These are phyloP conservation scores for Palythoa heliodiscus DNA, from an alignment of 92 coral and sea anemone genomes.

Conservation along the genomic window DNA sequence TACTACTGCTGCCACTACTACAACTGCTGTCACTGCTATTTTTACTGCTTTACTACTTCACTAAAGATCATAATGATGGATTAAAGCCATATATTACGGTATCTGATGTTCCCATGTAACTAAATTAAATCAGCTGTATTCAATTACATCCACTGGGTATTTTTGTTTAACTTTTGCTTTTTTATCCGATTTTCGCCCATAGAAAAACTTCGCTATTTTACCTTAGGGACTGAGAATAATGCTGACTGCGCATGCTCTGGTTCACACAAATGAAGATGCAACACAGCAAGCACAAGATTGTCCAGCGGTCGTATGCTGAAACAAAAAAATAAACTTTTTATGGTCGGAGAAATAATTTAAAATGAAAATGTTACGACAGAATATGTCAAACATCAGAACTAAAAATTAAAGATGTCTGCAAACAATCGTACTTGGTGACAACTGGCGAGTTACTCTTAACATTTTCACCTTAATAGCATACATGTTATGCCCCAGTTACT, in stretches of 20 bases:
- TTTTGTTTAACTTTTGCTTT: neutral
- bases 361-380: neutral
- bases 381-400: neutral
- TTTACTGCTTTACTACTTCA: neutral
- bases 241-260: constrained; percentile 83
- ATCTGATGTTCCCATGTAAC: too few species aligned
- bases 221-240: constrained; percentile 78
- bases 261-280: constrained; percentile 86
- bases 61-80: too few species aligned
- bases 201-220: neutral
- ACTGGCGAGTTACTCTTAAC: too few species aligned
- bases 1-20: neutral
- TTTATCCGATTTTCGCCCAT: neutral
- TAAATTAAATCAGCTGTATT: too few species aligned
- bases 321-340: neutral
- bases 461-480: too few species aligned
- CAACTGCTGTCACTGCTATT: neutral
- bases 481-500: too few species aligned
- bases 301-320: constrained; percentile 78
- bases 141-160: too few species aligned
- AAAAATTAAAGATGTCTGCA: too few species aligned
- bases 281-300: constrained; percentile 82
- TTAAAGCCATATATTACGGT: too few species aligned
- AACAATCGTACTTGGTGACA: too few species aligned
- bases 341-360: neutral